phyloP scores from a whole-genome alignment of 1,140 invertebrate genomes.

The Oncopodura yosiiana region DNA sequence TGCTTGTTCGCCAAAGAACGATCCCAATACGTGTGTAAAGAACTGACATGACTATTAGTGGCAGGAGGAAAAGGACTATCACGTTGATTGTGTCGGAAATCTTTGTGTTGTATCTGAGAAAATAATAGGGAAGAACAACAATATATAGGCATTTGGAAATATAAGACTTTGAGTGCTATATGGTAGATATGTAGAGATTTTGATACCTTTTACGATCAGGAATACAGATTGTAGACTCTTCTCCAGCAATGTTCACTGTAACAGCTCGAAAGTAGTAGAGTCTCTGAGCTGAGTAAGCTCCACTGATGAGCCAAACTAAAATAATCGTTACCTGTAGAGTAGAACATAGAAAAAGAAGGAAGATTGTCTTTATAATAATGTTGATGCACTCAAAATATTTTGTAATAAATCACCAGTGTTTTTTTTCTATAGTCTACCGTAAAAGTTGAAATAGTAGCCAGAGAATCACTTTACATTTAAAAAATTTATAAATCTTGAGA shows the following conservation, averaged over 20 bases:
- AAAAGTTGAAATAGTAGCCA: not conserved
- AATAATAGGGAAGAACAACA: too few species aligned
- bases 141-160: too few species aligned
- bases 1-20: constrained; percentile 58
- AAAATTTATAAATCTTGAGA: too few species aligned
- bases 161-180: too few species aligned
- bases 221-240: constrained; percentile 60
- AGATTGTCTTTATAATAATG: not conserved
- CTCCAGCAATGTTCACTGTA: constrained; percentile 45
- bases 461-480: not conserved
- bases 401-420: not conserved
- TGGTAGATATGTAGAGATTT: too few species aligned
- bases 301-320: constrained; percentile 63
- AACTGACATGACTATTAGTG: constrained; percentile 61
- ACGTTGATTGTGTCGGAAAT: constrained; percentile 66
- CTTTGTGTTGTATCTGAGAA: constrained; percentile 63
- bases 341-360: constrained; percentile 1
- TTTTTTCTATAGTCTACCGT: not conserved
- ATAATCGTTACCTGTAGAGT: constrained; percentile 53
- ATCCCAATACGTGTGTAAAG: constrained; percentile 62
- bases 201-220: constrained; percentile 56
- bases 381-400: not conserved
- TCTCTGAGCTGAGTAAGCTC: constrained; percentile 62
- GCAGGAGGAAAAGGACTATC: constrained; percentile 60
- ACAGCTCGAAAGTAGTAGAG: constrained; percentile 63